Evolutionary conservation across 2,888 invertebrate species (phyloP).

Genomic region (Dicroscelio sp.): DNA sequence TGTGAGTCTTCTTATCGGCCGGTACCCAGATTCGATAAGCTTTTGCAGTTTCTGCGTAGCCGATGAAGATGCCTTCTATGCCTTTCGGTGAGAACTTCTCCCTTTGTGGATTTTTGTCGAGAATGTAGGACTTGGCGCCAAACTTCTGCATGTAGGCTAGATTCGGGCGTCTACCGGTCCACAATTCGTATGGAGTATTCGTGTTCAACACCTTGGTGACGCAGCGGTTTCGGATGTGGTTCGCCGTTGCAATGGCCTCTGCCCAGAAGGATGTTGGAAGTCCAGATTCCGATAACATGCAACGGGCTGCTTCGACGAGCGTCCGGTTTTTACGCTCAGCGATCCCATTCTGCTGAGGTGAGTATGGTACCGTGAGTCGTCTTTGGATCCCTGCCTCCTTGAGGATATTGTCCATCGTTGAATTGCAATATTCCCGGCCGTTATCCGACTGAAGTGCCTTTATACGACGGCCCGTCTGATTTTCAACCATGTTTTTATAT

Average conservation of each 20-base stretch:
- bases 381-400: no score
- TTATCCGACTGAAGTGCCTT: not conserved
- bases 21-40: not conserved
- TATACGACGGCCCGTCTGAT: no score
- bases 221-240: constrained; percentile 33
- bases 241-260: constrained; percentile 6
- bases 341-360: constrained; percentile 41
- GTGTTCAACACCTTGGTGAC: not conserved
- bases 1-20: not conserved
- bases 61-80: constrained; percentile 44
- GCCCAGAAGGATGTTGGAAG: constrained; percentile 2
- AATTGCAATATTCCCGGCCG: no score
- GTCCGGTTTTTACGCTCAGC: constrained; percentile 47
- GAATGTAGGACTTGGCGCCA: constrained; percentile 18
- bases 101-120: constrained; percentile 25
- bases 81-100: constrained; percentile 19
- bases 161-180: constrained; percentile 14
- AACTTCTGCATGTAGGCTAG: not conserved
- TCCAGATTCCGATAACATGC: constrained; percentile 9
- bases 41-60: not conserved
- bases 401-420: no score
- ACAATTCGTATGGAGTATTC: constrained; percentile 13
- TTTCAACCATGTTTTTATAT: not conserved
- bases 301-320: constrained; percentile 24
- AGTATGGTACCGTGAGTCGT: not conserved